A percentile compares a stretch with the other conserved stretches of the same genome.
Evolutionary conservation across 1,140 invertebrate genomes (phyloP).

Genomic region (Procambarus clarkii): DNA sequence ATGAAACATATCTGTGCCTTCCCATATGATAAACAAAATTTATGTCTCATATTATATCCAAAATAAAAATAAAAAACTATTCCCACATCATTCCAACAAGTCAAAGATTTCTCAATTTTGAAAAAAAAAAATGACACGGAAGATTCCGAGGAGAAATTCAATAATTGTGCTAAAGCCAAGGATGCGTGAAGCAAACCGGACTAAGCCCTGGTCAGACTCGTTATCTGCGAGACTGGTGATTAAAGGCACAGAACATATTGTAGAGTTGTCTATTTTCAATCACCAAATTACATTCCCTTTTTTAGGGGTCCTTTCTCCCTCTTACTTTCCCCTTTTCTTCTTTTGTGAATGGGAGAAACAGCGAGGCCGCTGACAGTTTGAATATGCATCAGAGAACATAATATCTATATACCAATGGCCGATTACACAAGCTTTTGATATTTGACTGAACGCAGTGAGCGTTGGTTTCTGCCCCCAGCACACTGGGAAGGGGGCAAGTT

Average conservation of each 20-base stretch:
- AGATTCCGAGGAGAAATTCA: neutral
- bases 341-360: neutral
- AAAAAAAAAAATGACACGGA: neutral
- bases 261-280: slow-evolving; percentile 42
- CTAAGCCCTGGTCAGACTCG: slow-evolving; percentile 36
- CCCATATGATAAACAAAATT: no score
- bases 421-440: slow-evolving; percentile 12
- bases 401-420: neutral
- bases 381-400: slow-evolving; percentile 21
- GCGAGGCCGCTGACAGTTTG: neutral
- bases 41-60: no score
- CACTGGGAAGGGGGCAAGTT: neutral
- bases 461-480: neutral
- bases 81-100: no score
- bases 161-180: slow-evolving; percentile 17
- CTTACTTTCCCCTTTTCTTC: neutral
- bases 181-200: slow-evolving; percentile 11
- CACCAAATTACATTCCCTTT: slow-evolving; percentile 15
- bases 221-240: slow-evolving; percentile 39
- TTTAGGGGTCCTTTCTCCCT: neutral
- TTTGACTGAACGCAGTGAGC: neutral
- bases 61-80: no score
- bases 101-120: neutral
- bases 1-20: no score
- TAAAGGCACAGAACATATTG: slow-evolving; percentile 51